Evolutionary conservation across 92 coral and sea anemone genomes (phyloP).

Genomic region (Meandrina meandrites): DNA sequence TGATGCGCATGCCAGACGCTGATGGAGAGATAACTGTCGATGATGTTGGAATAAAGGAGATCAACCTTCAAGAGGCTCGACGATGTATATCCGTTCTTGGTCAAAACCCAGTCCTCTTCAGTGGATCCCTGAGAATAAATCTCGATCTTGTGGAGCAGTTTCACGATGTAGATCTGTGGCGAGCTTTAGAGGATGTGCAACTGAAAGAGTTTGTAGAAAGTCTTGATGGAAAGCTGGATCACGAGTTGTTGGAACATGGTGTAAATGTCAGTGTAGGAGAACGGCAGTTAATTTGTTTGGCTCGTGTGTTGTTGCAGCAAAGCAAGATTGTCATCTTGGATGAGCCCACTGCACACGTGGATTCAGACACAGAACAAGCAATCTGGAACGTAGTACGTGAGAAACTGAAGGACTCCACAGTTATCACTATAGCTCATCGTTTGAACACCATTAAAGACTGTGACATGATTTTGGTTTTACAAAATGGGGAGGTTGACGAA

Average conservation of each 20-base stretch:
- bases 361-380: conserved; percentile 68
- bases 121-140: conserved; percentile 66
- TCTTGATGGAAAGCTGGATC: conserved; percentile 47
- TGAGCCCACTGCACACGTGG: conserved; percentile 85
- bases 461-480: conserved; percentile 20
- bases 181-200: conserved; percentile 69
- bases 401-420: conserved; percentile 13
- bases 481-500: not conserved
- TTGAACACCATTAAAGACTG: conserved; percentile 26
- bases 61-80: conserved; percentile 64
- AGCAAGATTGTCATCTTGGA: conserved; percentile 77
- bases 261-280: conserved; percentile 78
- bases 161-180: conserved; percentile 65
- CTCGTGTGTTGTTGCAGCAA: conserved; percentile 72
- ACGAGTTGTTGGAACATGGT: conserved; percentile 67
- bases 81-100: conserved; percentile 73
- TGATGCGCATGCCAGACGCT: conserved; percentile 26
- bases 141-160: conserved; percentile 68
- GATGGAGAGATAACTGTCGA: conserved; percentile 34
- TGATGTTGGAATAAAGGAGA: not conserved
- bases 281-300: conserved; percentile 76
- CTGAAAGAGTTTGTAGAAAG: conserved; percentile 61
- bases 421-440: conserved; percentile 30
- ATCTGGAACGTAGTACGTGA: conserved; percentile 27
- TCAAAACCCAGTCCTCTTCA: conserved; percentile 72